These are phyloP conservation scores for Nibea coibor DNA, from an alignment of 2,113 vertebrate species.

Conservation along the genomic window DNA sequence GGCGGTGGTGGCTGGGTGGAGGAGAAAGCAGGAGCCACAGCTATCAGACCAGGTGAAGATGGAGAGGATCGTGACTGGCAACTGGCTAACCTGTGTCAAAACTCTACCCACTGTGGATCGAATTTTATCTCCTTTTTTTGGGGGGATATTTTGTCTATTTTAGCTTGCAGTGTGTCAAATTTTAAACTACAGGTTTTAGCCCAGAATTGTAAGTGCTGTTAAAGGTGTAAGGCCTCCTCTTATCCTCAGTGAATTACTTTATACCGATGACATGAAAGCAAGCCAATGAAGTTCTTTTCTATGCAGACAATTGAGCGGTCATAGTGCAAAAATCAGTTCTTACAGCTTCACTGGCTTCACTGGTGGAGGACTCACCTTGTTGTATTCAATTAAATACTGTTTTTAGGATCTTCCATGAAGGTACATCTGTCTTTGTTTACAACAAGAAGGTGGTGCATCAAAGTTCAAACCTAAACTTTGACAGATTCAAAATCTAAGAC, in stretches of 20 bases:
- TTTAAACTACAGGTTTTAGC: neutral
- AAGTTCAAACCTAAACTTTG: neutral
- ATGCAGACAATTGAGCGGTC: neutral
- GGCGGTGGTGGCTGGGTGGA: conserved; percentile 24
- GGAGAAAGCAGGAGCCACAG: neutral
- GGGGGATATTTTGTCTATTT: neutral
- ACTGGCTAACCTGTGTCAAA: too few relatives aligned
- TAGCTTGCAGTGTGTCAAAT: neutral
- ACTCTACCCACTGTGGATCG: neutral
- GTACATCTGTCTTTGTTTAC: too few relatives aligned
- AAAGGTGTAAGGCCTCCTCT: neutral
- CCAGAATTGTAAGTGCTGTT: neutral
- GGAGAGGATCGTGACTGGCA: neutral
- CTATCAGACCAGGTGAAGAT: conserved; percentile 45
- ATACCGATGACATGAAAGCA: neutral
- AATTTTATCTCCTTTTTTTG: neutral
- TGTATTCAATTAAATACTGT: neutral
- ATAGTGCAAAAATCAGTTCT: neutral
- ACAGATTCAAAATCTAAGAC: neutral
- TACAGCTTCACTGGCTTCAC: neutral
- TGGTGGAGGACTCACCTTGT: neutral
- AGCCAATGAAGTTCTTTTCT: neutral
- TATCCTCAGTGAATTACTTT: neutral
- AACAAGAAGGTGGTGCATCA: neutral
- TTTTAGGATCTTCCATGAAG: neutral